Base-by-base conservation (phyloP, 2,888 invertebrate species). In the Tipula confusa region DNA sequence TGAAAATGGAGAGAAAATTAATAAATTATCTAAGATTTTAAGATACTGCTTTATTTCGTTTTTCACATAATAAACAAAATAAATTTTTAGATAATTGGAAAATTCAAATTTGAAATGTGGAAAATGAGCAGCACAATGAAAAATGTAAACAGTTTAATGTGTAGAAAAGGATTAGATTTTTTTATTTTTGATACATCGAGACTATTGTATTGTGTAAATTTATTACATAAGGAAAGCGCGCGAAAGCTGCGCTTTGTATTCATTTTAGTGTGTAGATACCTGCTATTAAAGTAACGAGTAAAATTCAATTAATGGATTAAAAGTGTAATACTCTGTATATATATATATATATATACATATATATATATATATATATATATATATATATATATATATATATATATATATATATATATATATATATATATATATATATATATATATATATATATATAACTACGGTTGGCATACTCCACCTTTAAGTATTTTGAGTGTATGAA, bases 21-120 rank as follows among this genome's bases (percentile, higher is more conserved):
- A 64, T 64, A 64, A 64, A 64, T 64, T 64, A 64, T n/a, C n/a
- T 64, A 64, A 64, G 64, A 64, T 64, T 64, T 64, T 64, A 64
- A 64, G 64, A 64, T 24, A 64, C 24, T 18, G 9, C 15, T 64
- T 24, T 18, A 0, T 64, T 15, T 15, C 15, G 43, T 43, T 43
- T 13, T 43, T 0, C 15, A 48, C 48, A 5, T 18, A 48, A 48
- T 4, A 38, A 38, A 5, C 7, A 3, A 0, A 3, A 11, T 38
- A 11, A n/a, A 9, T 64, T 64, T 64, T 64, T 64, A 1, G 64
- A 24, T 64, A 64, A 64, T 24, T 64, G 64, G 24, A 7, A 64
- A 64, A 64, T 64, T 18, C 18, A 64, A 24, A 64, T 64, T 24
- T 64, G 11, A 64, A 64, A 64, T 9, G 64, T 2, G 9, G 24